A percentile compares a stretch with the other conserved stretches of the same genome.
Evolutionary conservation across 2,888 invertebrate genomes (phyloP).

Genomic region (Muscina levida): DNA sequence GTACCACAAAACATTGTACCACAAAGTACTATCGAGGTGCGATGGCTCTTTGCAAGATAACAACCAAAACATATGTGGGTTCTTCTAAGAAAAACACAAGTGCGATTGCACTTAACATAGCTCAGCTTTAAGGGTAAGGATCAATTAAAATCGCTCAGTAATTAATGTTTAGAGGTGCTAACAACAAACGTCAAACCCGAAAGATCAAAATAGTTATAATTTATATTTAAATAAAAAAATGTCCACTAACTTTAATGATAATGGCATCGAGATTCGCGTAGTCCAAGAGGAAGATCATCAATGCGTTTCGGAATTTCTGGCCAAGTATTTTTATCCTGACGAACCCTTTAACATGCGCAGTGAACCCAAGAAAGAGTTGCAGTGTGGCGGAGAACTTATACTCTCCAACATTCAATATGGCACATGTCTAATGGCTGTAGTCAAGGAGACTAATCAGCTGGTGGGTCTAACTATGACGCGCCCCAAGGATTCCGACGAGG

Average conservation of each 20-base stretch:
- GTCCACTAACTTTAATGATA: background rate
- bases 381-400: conserved; percentile 20
- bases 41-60: no score
- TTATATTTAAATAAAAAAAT: no score
- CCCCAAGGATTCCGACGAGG: conserved; percentile 45
- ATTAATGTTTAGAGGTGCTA: no score
- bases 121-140: background rate
- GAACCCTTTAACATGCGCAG: conserved; percentile 44
- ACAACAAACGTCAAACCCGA: no score
- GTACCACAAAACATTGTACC: no score
- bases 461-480: conserved; percentile 50
- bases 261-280: conserved; percentile 50
- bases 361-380: conserved; percentile 50
- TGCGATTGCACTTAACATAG: no score
- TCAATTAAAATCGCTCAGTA: no score
- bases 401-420: conserved; percentile 39
- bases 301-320: conserved; percentile 43
- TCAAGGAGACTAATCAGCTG: conserved; percentile 47
- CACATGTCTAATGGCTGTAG: conserved; percentile 45
- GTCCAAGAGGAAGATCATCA: conserved; percentile 44
- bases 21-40: no score
- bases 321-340: conserved; percentile 53
- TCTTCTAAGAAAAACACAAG: no score
- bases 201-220: no score
- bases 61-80: no score